Evolutionary conservation across 2,888 invertebrate species (phyloP).

Genomic region (Sympetrum striolatum): DNA sequence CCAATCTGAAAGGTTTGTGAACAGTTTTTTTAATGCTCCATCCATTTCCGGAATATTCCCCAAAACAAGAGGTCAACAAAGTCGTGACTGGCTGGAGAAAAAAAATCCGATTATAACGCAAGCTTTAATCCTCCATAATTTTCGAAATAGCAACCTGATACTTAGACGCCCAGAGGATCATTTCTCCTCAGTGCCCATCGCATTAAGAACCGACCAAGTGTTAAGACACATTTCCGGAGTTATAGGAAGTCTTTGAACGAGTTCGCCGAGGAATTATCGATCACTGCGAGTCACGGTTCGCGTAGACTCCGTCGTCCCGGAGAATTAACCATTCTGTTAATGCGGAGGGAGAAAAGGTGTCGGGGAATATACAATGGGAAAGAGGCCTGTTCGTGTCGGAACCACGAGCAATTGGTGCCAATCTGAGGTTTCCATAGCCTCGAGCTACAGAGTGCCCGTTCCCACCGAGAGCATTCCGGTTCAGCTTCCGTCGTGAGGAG

Average conservation of each 20-base stretch:
- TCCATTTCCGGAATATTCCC: too few relatives aligned
- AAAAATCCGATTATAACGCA: too few relatives aligned
- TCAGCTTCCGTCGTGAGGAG: constrained; percentile 8
- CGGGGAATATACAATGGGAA: neutral
- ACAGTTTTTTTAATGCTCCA: too few relatives aligned
- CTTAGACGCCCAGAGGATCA: neutral
- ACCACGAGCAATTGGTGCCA: constrained; percentile 38
- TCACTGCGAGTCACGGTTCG: neutral
- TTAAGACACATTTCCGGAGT: neutral
- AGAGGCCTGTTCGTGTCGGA: neutral
- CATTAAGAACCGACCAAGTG: neutral
- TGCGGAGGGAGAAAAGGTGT: neutral
- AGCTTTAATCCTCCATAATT: too few relatives aligned
- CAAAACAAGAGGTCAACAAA: too few relatives aligned
- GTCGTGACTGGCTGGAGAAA: too few relatives aligned
- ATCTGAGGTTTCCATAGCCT: constrained; percentile 24
- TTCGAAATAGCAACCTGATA: too few relatives aligned
- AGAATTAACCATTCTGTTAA: neutral
- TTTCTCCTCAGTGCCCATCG: neutral
- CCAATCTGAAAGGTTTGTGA: too few relatives aligned
- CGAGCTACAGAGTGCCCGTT: neutral
- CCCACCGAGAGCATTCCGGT: neutral
- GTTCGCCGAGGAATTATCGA: neutral
- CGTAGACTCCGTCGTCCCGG: neutral
- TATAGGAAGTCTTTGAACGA: neutral